Conservation (phyloP, 2,888 invertebrate genomes). For the Clanis bilineata region DNA sequence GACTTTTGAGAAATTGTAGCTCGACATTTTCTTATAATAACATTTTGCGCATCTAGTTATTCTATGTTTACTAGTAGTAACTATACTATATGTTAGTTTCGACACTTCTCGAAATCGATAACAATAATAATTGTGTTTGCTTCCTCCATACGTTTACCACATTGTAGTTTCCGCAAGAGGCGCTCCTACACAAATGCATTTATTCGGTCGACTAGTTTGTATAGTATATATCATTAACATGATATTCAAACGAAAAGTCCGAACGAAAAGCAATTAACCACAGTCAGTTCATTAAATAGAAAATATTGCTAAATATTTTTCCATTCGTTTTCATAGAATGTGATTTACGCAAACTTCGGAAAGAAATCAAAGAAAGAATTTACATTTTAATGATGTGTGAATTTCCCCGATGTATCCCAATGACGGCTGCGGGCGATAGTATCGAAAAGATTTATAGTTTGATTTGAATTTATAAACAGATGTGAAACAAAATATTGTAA, state of each 20-base stretch:
- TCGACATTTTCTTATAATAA: no score
- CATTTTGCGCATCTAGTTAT: no score
- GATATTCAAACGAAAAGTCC: background rate
- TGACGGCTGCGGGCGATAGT: background rate
- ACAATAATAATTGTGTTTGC: no score
- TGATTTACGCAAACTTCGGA: background rate
- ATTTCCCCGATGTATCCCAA: background rate
- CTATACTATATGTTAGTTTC: no score
- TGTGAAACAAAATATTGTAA: background rate
- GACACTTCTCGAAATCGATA: no score
- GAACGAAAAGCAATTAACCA: no score
- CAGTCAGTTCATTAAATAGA: background rate
- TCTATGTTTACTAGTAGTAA: no score
- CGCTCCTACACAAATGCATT: no score
- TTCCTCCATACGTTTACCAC: no score
- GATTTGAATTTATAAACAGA: background rate
- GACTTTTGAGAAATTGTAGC: no score
- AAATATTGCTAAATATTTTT: background rate
- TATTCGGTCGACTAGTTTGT: background rate
- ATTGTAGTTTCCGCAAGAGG: no score
- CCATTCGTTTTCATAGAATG: background rate
- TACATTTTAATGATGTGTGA: constrained; percentile 6
- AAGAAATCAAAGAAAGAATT: constrained; percentile 5
- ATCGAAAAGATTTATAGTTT: background rate
- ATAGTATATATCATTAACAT: background rate